Evolutionary conservation across 2,113 vertebrate genomes (phyloP), one percentile per base, ranked within the genome.

Genomic region (Haliaeetus leucogaster): DNA sequence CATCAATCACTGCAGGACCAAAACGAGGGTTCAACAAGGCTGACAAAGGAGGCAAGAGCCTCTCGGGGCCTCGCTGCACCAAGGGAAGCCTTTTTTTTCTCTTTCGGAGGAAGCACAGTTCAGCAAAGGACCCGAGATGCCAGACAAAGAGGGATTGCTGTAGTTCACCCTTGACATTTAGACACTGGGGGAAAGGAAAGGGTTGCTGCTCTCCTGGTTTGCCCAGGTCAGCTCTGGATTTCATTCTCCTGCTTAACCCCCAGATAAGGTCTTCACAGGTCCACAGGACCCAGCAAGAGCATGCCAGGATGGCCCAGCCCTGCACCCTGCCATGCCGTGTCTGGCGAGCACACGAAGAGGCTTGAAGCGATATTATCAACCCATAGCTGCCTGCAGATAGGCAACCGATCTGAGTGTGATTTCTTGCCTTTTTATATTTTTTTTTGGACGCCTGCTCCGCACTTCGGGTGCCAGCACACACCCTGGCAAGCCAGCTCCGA

Each of bases 281-380:
- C 62, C 34, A 18, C 2, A 6, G 42, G 58, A 26, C 23, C 42
- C 36, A 72, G 63, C 6, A 6, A 61, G 42, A 62, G 19, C 0
- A 1, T 26, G 48, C 11, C 48, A 48, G 50, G 72, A 38, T 2
- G 12, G 40, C 47, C 20, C 59, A 16, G 48, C 55, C 22, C 63
- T 3, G 13, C 29, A 4, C 13, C 70, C 14, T 26, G 43, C 89
- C 65, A 8, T 5, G 26, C 30, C 7, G 11, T 9, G 42, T 13
- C 61, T 6, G 0, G 29, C 3, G 2, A 47, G 71, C 59, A 12
- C 26, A 34, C 0, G 23, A 10, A 26, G 45, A n/a, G 6, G 29
- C 58, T 10, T 11, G 2, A 25, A 48, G 65, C 29, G 17, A 20
- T 5, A 2, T 7, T 10, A 7, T 5, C 56, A 17, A 30, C 25